Base-by-base conservation (phyloP, 2,888 invertebrate genomes). In the Drosophila koepferae region DNA sequence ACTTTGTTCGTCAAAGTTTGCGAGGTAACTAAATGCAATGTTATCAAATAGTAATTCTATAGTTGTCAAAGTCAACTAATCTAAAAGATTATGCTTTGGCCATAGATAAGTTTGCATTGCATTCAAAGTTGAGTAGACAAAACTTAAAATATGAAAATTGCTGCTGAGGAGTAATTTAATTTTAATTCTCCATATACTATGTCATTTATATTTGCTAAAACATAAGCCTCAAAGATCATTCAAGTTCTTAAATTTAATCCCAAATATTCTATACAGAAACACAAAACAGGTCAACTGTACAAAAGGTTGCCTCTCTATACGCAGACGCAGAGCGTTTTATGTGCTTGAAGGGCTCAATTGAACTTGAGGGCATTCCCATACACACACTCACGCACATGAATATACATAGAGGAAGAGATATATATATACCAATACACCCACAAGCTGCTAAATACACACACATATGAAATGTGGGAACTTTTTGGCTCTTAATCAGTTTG, bases 401-500 rank as follows among this genome's bases (percentile, higher is more conserved):
- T 23, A 20, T 0, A 44, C 0, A 44, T 6, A 44, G 2, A 18
- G 43, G 20, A 12, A 44, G 20, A 44, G 20, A 44, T 4, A 10
- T 4, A 14, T 4, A 14, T 46, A 72, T 40, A 72, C 61, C 5
- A 68, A 62, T n/a, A 61, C 75, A 74, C 73, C 68, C 68, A 73
- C 68, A 67, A 44, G 63, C 58, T 43, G 68, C 48, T 62, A 68
- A 67, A 62, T 63, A 72, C 67, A 72, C 77, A 72, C 64, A 68
- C 61, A 72, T 56, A 72, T 68, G 81, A 78, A 81, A 74, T 80
- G 80, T 80, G 80, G 80, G 80, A 80, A 80, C 81, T 81, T 80
- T 80, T 81, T 78, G 80, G 78, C 81, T 81, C 78, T 81, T 78
- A 78, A 81, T 79, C 78, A 79, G 78, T 79, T 81, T 81, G 78